Percentiles rank a stretch among this genome's conserved stretches.
phyloP scores from a whole-genome alignment of 2,797 vertebrate genomes.

The Pseudochirops corinnae region DNA sequence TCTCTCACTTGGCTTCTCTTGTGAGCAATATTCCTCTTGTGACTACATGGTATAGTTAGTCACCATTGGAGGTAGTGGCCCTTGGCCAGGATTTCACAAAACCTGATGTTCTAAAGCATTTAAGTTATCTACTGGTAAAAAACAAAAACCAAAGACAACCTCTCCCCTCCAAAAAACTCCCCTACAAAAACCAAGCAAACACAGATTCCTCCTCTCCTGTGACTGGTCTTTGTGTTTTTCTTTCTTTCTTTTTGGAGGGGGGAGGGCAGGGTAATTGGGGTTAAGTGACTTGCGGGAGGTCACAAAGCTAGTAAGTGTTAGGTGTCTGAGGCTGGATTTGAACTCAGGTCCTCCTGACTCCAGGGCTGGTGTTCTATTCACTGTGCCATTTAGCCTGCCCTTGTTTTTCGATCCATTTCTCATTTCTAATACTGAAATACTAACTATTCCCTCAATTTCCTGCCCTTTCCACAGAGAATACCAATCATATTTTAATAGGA shows the following conservation, averaged over 20 bases:
- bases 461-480: slow-evolving; percentile 6
- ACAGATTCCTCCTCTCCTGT: not conserved
- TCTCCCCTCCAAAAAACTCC: not conserved
- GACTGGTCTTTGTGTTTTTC: not conserved
- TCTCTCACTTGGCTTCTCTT: not conserved
- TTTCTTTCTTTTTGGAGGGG: too few relatives aligned
- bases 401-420: not conserved
- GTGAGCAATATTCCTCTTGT: not conserved
- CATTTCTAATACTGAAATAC: not conserved
- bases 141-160: not conserved
- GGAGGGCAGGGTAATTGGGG: too few relatives aligned
- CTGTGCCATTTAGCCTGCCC: too few relatives aligned
- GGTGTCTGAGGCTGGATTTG: too few relatives aligned
- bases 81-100: not conserved
- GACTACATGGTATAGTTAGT: not conserved
- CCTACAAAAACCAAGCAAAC: not conserved
- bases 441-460: not conserved
- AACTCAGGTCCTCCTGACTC: too few relatives aligned
- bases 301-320: too few relatives aligned
- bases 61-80: not conserved
- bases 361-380: too few relatives aligned
- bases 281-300: too few relatives aligned
- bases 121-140: not conserved
- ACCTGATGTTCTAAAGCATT: not conserved
- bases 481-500: not conserved